These are phyloP conservation scores for Scaptomyza parva DNA, from an alignment of 2,888 invertebrate species.

Conservation along the genomic window DNA sequence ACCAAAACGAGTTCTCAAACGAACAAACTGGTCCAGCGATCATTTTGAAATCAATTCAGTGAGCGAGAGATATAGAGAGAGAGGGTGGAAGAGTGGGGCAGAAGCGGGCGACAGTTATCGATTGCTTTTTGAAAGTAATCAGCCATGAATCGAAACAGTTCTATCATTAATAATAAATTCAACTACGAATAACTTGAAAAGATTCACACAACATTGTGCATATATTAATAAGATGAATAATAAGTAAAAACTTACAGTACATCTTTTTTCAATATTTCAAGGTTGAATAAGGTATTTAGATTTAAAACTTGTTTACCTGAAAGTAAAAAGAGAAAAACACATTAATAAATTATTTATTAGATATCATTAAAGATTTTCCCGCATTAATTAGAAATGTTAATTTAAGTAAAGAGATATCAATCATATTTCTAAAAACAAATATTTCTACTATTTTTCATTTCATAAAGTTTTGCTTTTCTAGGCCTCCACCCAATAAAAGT, in stretches of 20 bases:
- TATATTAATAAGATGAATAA: constrained; percentile 16
- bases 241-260: constrained; percentile 32
- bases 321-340: constrained; percentile 20
- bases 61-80: neutral
- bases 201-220: constrained; percentile 22
- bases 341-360: constrained; percentile 7
- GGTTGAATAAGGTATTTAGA: neutral
- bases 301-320: constrained; percentile 39
- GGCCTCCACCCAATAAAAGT: constrained; percentile 42
- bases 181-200: constrained; percentile 22
- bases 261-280: constrained; percentile 4
- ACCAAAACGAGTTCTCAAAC: constrained; percentile 65
- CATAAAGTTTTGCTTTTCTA: constrained; percentile 37
- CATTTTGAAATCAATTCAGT: constrained; percentile 47
- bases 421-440: neutral
- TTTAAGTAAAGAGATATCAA: neutral
- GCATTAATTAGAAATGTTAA: neutral
- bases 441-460: neutral
- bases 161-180: constrained; percentile 55
- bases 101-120: constrained; percentile 10
- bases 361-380: neutral
- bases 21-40: constrained; percentile 69
- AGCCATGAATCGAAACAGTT: constrained; percentile 60
- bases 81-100: neutral
- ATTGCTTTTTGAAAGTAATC: constrained; percentile 68